phyloP scores from a whole-genome alignment of 2,113 vertebrate genomes.

The Arizona elegans region DNA sequence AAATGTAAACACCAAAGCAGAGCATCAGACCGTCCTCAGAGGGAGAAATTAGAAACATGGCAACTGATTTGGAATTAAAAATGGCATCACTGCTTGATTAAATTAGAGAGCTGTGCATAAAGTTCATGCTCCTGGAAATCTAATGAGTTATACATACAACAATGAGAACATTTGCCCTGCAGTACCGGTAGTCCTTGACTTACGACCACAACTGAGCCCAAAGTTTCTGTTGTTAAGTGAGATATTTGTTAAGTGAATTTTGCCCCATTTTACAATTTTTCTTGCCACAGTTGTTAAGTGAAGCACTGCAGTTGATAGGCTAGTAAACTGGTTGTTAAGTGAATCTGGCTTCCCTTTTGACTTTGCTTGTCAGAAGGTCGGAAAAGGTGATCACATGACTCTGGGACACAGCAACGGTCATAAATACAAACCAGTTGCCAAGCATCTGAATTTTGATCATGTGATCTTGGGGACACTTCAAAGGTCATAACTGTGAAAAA shows the following conservation, averaged over 20 bases:
- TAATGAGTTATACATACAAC: background rate
- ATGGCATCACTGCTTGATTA: background rate
- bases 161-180: background rate
- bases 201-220: background rate
- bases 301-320: background rate
- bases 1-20: background rate
- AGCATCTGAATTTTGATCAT: background rate
- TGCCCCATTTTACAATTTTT: background rate
- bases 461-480: background rate
- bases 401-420: background rate
- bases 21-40: background rate
- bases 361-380: background rate
- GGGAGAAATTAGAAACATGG: background rate
- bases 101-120: background rate
- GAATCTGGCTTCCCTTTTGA: background rate
- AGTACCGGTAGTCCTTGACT: background rate
- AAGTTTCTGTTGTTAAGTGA: background rate
- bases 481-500: background rate
- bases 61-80: background rate
- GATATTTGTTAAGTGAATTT: background rate
- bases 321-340: background rate
- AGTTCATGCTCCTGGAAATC: background rate
- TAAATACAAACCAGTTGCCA: background rate
- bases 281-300: background rate
- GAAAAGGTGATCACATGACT: background rate